Conservation (phyloP, 1,140 invertebrate genomes). For the Babylonia areolata region DNA sequence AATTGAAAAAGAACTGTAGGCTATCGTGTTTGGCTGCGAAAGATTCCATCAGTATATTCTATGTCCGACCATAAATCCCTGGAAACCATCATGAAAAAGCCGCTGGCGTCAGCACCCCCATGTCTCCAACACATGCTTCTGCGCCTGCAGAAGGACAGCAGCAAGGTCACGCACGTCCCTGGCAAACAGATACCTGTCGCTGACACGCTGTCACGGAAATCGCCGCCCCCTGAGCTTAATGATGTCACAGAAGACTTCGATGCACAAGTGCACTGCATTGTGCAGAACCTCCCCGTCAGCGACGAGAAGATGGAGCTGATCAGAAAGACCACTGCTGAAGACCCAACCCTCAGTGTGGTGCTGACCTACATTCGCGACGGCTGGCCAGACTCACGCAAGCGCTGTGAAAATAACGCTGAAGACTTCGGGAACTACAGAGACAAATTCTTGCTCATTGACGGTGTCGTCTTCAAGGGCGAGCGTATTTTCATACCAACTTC, state of each 20-base stretch:
- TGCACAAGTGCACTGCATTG: no score
- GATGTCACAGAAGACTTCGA: neutral
- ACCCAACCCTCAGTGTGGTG: neutral
- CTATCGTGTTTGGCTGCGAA: conserved; percentile 76
- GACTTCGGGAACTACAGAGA: conserved; percentile 25
- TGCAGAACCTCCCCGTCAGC: neutral
- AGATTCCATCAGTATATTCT: conserved; percentile 77
- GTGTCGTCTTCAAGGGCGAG: conserved; percentile 23
- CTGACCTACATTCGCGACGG: neutral
- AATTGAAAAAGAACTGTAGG: conserved; percentile 79
- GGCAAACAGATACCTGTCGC: no score
- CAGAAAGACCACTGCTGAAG: conserved; percentile 21
- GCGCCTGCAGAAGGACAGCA: conserved; percentile 52
- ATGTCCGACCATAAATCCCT: conserved; percentile 73
- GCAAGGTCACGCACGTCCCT: conserved; percentile 49
- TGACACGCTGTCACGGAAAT: no score
- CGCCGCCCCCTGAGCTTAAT: conserved; percentile 47
- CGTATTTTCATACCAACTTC: conserved; percentile 5
- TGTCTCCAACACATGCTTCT: conserved; percentile 64
- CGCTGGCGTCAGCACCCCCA: conserved; percentile 45
- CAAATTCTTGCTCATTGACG: neutral
- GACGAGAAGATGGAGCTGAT: conserved; percentile 25
- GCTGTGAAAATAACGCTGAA: neutral
- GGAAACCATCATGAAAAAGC: conserved; percentile 56
- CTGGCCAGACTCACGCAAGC: conserved; percentile 25